Evolutionary conservation across 2,113 vertebrate species (phyloP).

Genomic region (Silurus meridionalis): DNA sequence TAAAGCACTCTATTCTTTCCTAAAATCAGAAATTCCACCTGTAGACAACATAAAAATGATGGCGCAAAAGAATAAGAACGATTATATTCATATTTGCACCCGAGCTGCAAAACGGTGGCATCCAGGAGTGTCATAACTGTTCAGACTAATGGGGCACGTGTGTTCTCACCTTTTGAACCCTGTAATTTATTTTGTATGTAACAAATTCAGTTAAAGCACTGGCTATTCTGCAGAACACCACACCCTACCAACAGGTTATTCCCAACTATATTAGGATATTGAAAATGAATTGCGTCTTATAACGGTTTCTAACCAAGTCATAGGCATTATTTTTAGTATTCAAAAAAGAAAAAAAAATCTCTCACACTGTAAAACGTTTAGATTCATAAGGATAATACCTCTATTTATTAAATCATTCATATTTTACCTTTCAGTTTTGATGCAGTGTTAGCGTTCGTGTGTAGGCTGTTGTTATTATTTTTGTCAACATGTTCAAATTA

Average conservation of each 20-base stretch:
- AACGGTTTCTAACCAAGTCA: background rate
- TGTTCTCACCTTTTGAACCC: background rate
- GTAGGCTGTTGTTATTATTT: background rate
- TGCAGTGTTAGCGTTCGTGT: background rate
- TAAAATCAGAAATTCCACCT: too few species aligned
- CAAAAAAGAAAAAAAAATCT: background rate
- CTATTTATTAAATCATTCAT: background rate
- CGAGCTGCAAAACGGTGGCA: background rate
- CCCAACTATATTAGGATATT: background rate
- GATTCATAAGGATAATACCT: background rate
- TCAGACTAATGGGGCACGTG: constrained; percentile 9
- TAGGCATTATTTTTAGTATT: background rate
- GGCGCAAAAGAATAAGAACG: background rate
- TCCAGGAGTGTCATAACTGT: background rate
- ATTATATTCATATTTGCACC: background rate
- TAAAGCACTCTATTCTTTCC: background rate
- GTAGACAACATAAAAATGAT: background rate
- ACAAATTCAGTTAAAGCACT: background rate
- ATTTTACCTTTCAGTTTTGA: background rate
- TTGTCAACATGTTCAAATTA: background rate
- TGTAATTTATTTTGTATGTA: background rate
- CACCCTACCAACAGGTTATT: background rate
- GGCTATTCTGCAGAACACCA: background rate
- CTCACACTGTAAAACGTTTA: background rate
- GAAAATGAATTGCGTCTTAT: background rate